Evolutionary conservation across 23 tunicate genomes (phyloP).

Genomic region (Trididemnum miniatum): DNA sequence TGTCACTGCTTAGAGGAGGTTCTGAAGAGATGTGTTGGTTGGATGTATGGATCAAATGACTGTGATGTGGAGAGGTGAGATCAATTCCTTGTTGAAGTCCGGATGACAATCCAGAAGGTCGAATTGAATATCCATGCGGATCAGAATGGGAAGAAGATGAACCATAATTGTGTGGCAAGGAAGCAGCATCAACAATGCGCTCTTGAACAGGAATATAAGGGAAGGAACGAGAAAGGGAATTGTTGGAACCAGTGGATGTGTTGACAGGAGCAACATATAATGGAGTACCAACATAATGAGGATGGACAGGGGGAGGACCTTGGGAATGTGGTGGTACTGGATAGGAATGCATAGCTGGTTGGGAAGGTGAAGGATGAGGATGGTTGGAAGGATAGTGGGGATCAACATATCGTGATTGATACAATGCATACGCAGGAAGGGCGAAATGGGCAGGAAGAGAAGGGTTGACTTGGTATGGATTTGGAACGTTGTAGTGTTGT

Average conservation of each 20-base stretch:
- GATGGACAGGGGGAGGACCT: background rate
- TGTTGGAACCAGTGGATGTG: conserved; percentile 6
- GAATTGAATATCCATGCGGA: background rate
- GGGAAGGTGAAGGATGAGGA: background rate
- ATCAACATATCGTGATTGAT: background rate
- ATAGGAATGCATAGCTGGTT: background rate
- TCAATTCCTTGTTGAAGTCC: background rate
- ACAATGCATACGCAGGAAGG: background rate
- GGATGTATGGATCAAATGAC: background rate
- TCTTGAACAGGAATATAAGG: background rate
- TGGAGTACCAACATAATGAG: background rate
- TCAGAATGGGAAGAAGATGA: background rate
- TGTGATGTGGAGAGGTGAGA: background rate
- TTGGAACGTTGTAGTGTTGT: background rate
- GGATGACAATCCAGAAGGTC: background rate
- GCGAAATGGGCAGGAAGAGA: background rate
- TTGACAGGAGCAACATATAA: background rate
- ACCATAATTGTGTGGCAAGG: background rate
- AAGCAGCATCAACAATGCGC: background rate
- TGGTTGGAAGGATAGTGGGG: conserved; percentile 3
- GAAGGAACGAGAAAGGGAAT: background rate
- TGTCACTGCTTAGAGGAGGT: conserved; percentile 36
- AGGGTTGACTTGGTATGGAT: background rate
- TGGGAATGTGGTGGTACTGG: conserved; percentile 1
- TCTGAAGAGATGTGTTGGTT: background rate